Percentiles rank a stretch among this genome's conserved stretches.
phyloP scores from a whole-genome alignment of 2,113 vertebrate species.

The Numenius arquata region DNA sequence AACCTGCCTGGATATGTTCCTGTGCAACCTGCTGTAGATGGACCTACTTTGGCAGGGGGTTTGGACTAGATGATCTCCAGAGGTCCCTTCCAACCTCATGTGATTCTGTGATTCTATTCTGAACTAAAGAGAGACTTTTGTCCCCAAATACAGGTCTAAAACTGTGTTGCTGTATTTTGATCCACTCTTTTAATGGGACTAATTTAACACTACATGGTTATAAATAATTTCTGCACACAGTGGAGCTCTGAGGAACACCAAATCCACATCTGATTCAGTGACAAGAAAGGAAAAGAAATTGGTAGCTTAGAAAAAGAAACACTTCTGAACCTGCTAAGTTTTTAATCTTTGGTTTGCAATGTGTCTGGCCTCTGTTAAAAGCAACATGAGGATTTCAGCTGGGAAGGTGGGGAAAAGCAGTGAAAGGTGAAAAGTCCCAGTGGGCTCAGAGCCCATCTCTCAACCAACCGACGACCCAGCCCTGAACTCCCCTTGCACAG shows the following conservation, averaged over 20 bases:
- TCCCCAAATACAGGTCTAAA: background rate
- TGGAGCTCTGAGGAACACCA: background rate
- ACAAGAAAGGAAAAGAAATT: background rate
- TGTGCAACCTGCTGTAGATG: too few relatives aligned
- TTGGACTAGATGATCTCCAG: too few relatives aligned
- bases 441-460: background rate
- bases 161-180: background rate
- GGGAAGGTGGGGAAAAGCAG: background rate
- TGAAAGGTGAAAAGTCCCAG: background rate
- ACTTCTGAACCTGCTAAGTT: background rate
- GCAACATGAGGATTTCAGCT: background rate
- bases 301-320: background rate
- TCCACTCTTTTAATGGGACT: background rate
- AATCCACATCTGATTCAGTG: background rate
- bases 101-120: background rate
- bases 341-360: background rate
- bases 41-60: too few relatives aligned
- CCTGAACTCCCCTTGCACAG: background rate
- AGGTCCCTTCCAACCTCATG: too few relatives aligned
- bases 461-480: accelerated
- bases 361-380: background rate
- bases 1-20: too few relatives aligned
- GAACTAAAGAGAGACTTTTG: background rate
- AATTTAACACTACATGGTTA: background rate
- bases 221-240: background rate